Evolutionary conservation across 2,113 vertebrate genomes (phyloP), one percentile per base, ranked within the genome.

Genomic region (Urocynchramus pylzowi): DNA sequence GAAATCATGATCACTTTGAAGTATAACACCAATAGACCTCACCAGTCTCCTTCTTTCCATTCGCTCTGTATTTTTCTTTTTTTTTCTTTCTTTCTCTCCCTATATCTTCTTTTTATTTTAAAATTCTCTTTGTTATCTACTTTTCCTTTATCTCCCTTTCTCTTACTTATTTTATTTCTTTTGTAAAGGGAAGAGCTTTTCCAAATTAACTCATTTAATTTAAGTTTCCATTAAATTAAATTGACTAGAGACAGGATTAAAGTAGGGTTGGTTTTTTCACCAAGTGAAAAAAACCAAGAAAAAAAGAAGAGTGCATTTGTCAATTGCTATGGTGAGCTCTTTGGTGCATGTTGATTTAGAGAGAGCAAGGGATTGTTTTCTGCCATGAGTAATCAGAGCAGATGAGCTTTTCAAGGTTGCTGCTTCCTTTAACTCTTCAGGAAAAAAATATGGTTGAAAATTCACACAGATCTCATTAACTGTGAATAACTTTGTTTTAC

Each of bases 321-420:
- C 27, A 33, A 50, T 73, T 81, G 52, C 53, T 56, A 49, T 42
- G 73, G 71, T 86, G 56, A 96, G 30, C 91, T 95, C 49, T 93
- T 47, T 86, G 79, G 50, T 1, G 2, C 22, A 27, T 54, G 47
- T 91, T 94, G 91, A 96, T 89, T 92, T 9, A 73, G 44, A 76
- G 37, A 73, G 80, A 76, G 60, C 70, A 84, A 49, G 37, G 53
- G 74, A 78, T 93, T 92, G 69, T 94, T 96, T 97, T 96, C 69
- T 49, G 17, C 87, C 85, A 73, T 44, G 73, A 93, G 84, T 59
- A 96, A 96, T 73, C 94, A 93, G 67, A 97, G 97, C 95, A 98
- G 96, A 96, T 97, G 94, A 97, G 89, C 44, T 96, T 98, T 97
- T 97, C 96, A 97, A 97, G 97, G 96, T 89, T 97, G 74, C 39